phyloP scores from a whole-genome alignment of 2,888 invertebrate species.

The Pediacus dermestoides region DNA sequence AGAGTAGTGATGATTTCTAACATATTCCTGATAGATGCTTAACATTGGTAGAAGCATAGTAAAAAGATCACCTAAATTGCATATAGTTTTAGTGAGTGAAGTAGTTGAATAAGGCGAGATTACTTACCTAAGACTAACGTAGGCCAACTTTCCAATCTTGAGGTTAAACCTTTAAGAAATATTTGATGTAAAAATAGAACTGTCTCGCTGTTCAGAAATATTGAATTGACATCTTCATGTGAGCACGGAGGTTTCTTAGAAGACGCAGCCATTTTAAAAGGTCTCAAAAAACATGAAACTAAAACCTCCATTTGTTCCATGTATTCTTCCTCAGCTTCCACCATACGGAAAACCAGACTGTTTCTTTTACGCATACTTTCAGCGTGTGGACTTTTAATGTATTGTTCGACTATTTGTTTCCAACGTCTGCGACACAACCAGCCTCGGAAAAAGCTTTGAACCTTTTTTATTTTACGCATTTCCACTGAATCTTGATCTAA shows the following conservation, averaged over 20 bases:
- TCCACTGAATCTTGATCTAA: slow-evolving; percentile 64
- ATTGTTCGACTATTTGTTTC: slow-evolving; percentile 94
- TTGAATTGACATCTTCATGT: slow-evolving; percentile 91
- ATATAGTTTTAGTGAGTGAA: too few species aligned
- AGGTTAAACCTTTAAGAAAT: slow-evolving; percentile 87
- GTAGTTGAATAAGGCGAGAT: background rate
- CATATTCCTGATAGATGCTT: slow-evolving; percentile 93
- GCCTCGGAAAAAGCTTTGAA: slow-evolving; percentile 88
- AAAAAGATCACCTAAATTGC: slow-evolving; percentile 77
- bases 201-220: slow-evolving; percentile 89
- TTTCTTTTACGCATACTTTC: slow-evolving; percentile 91
- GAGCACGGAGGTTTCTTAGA: slow-evolving; percentile 89
- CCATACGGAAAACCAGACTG: slow-evolving; percentile 86
- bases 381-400: slow-evolving; percentile 90
- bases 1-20: slow-evolving; percentile 90
- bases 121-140: slow-evolving; percentile 82
- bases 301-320: slow-evolving; percentile 84
- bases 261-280: slow-evolving; percentile 91
- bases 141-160: slow-evolving; percentile 91
- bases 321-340: slow-evolving; percentile 90
- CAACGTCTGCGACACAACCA: slow-evolving; percentile 88
- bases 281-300: slow-evolving; percentile 81
- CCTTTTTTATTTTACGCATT: slow-evolving; percentile 82
- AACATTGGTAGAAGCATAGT: slow-evolving; percentile 93
- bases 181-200: slow-evolving; percentile 90